Conservation (phyloP, 2,797 vertebrate genomes). For the Cyclopterus lumpus region DNA sequence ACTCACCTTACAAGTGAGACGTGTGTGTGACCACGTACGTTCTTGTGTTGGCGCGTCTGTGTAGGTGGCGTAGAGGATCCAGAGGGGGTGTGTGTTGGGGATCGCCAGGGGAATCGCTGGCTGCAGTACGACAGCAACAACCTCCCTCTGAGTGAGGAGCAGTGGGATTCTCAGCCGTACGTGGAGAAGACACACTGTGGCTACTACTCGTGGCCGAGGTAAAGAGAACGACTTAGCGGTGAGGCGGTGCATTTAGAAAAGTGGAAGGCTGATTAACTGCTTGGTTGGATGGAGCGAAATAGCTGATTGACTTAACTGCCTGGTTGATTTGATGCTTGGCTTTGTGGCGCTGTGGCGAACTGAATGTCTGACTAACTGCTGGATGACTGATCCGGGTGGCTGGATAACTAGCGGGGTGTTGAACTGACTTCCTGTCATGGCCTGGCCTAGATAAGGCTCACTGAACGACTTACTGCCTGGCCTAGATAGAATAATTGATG, state of each 20-base stretch:
- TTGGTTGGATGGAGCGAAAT: conserved; percentile 44
- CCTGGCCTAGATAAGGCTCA: conserved; percentile 73
- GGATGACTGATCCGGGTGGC: conserved; percentile 54
- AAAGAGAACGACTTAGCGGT: conserved; percentile 30
- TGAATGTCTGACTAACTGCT: conserved; percentile 54
- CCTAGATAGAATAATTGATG: conserved; percentile 76
- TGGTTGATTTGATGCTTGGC: conserved; percentile 52
- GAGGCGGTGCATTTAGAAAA: conserved; percentile 34
- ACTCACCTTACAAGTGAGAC: no score
- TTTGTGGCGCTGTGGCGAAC: conserved; percentile 26
- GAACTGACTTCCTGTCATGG: conserved; percentile 68
- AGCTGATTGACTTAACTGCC: conserved; percentile 60
- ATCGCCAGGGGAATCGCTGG: conserved; percentile 92
- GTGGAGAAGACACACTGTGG: conserved; percentile 98
- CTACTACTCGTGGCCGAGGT: conserved; percentile 96
- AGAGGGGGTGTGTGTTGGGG: conserved; percentile 84
- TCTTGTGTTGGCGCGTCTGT: conserved; percentile 51
- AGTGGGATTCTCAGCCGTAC: conserved; percentile 89
- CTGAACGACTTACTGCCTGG: conserved; percentile 72
- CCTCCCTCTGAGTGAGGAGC: conserved; percentile 88
- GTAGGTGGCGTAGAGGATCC: conserved; percentile 86
- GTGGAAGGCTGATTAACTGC: conserved; percentile 55
- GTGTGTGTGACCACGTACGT: neutral
- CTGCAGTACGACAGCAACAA: conserved; percentile 91
- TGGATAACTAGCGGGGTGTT: conserved; percentile 56